Base-by-base conservation (phyloP, 1,140 invertebrate genomes). In the Conus ventricosus region DNA sequence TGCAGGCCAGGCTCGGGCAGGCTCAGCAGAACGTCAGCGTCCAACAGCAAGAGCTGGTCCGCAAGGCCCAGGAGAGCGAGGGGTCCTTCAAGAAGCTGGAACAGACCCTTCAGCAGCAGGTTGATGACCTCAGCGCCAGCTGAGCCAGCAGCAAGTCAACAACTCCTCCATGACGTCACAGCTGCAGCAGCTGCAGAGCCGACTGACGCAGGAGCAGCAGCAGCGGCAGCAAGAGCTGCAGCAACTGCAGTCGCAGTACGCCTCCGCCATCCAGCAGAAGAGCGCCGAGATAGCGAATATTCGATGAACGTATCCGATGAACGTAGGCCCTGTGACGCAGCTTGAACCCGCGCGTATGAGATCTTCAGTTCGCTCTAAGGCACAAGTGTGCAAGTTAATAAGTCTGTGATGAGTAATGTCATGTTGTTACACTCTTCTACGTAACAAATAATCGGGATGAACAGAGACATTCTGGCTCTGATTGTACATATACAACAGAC, bases 111-210 rank as follows among this genome's bases (percentile, higher is more conserved):
- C n/a, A 78, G 76, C n/a, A 17, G 23, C 76, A 78, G 76, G 27
- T 78, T 6, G 39, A 51, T 25, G 76, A 78, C 27, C 8, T 17
- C 25, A 39, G 5, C 1, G n/a, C 76, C 76, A 78, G 27, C 76
- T 78, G 39, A 78, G 76, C 76, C 76, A 78, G 76, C 76, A 78
- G n/a, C n/a, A 78, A 25, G 25, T 39, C 20, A 78, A 25, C 76
- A 7, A 11, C 76, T 27, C 76, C 76, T 27, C 76, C 76, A 0
- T 39, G 76, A 13, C 76, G 8, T 39, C 76, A 8, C 76, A 78
- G 76, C 25, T 39, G 76, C 76, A 78, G 39, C 10, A 78, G n/a
- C 76, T 78, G 76, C 76, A 78, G 76, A 51, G 4, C 27, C 25
- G 23, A 51, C 27, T 39, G 76, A 25, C 76, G 25, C 76, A 78